Evolutionary conservation across 1,140 invertebrate genomes (phyloP).

Genomic region (Drosophila arawakana): DNA sequence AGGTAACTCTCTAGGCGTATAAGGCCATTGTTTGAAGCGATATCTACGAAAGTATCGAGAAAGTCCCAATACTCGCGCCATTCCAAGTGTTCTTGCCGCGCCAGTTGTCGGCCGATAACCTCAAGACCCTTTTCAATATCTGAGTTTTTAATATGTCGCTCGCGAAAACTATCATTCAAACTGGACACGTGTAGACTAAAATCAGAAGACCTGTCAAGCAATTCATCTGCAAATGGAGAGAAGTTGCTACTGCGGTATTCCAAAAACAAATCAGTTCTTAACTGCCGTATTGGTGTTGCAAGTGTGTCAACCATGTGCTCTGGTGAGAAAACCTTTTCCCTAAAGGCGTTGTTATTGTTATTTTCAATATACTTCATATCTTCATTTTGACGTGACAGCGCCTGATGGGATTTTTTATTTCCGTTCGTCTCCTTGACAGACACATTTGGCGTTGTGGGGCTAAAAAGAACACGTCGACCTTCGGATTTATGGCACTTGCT

Average conservation of each 20-base stretch:
- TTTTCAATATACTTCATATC: conserved; percentile 20
- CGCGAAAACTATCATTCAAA: conserved; percentile 63
- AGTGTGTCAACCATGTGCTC: conserved; percentile 18
- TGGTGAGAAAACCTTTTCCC: neutral
- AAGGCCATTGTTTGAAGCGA: conserved; percentile 90
- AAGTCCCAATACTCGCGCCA: conserved; percentile 98
- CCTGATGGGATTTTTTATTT: conserved; percentile 19
- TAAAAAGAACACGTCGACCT: conserved; percentile 38
- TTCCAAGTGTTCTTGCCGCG: conserved; percentile 89
- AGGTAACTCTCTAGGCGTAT: conserved; percentile 90
- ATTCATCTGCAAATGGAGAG: conserved; percentile 1
- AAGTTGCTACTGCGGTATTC: conserved; percentile 23
- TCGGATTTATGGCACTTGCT: conserved; percentile 8
- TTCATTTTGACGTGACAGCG: neutral
- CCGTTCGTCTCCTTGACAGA: conserved; percentile 18
- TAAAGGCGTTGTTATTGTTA: conserved; percentile 44
- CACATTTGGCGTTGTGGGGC: conserved; percentile 20
- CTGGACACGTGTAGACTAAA: conserved; percentile 23
- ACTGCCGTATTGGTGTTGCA: conserved; percentile 42
- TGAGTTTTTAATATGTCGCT: conserved; percentile 87
- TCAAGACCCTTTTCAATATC: conserved; percentile 95
- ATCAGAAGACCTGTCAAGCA: conserved; percentile 5
- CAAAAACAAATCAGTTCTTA: conserved; percentile 34
- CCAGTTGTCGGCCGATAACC: conserved; percentile 91
- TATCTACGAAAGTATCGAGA: conserved; percentile 91